Evolutionary conservation across 2,797 vertebrate genomes (phyloP).

Genomic region (Crypturellus tataupa): DNA sequence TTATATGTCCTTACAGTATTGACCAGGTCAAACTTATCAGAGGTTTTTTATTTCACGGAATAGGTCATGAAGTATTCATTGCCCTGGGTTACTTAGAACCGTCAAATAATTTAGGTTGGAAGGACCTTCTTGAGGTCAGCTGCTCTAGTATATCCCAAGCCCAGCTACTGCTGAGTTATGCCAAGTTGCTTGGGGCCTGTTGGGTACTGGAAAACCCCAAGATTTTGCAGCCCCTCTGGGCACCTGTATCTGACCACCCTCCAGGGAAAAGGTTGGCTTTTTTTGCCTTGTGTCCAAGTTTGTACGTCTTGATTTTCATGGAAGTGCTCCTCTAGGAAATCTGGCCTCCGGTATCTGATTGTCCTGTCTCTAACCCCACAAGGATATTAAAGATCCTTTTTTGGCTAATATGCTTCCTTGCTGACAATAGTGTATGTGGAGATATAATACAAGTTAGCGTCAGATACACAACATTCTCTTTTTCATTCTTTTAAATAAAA

Average conservation of each 20-base stretch:
- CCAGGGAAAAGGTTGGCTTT: neutral
- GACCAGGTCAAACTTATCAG: conserved; percentile 77
- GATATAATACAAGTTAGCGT: neutral
- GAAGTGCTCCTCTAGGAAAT: neutral
- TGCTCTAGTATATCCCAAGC: neutral
- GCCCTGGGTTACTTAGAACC: conserved; percentile 59
- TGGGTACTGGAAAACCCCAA: neutral
- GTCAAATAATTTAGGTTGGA: conserved; percentile 71
- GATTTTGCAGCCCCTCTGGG: neutral
- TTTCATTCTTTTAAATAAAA: neutral
- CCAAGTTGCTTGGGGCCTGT: neutral
- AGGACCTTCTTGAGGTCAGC: conserved; percentile 67
- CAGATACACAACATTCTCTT: neutral
- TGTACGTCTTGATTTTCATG: neutral
- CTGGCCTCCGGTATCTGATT: neutral
- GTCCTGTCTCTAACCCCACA: neutral
- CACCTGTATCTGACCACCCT: neutral
- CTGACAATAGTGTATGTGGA: neutral
- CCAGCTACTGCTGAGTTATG: neutral
- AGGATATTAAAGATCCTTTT: neutral
- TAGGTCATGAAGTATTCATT: conserved; percentile 70
- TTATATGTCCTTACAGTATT: conserved; percentile 18
- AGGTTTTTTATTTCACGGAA: conserved; percentile 67
- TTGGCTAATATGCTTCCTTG: neutral
- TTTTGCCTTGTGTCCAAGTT: neutral